phyloP scores from a whole-genome alignment of 2,888 invertebrate genomes.

The Endomychus coccineus region DNA sequence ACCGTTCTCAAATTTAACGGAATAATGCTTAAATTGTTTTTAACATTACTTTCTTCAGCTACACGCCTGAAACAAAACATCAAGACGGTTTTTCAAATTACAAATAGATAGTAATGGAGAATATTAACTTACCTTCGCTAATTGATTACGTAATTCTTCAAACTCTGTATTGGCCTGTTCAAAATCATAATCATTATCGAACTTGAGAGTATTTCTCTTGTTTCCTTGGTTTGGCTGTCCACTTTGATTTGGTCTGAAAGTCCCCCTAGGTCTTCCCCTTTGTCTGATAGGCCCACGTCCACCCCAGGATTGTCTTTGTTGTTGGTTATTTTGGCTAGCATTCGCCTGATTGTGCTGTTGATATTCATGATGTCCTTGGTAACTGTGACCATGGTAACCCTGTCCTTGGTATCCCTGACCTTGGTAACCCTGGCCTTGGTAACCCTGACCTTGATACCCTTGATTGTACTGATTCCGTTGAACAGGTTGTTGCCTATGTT shows the following conservation, averaged over 20 bases:
- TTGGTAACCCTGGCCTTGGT: too few relatives aligned
- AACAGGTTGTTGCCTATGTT: too few relatives aligned
- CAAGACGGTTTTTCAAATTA: too few relatives aligned
- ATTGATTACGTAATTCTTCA: constrained; percentile 79
- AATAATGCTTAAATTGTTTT: too few relatives aligned
- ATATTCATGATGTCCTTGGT: constrained; percentile 12
- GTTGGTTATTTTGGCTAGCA: constrained; percentile 33
- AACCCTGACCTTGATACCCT: too few relatives aligned
- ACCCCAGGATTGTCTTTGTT: constrained; percentile 21
- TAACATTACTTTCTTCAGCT: too few relatives aligned
- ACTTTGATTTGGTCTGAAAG: constrained; percentile 23
- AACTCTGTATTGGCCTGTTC: constrained; percentile 98
- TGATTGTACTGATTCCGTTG: constrained; percentile 13
- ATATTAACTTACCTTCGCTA: constrained; percentile 59
- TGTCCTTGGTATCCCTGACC: too few relatives aligned
- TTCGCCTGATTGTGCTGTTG: constrained; percentile 24
- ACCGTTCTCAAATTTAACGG: too few relatives aligned
- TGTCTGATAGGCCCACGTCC: constrained; percentile 25
- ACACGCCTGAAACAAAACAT: too few relatives aligned
- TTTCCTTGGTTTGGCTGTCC: constrained; percentile 30
- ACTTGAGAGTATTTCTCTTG: constrained; percentile 72
- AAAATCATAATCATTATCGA: constrained; percentile 96
- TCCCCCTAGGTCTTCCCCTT: constrained; percentile 25
- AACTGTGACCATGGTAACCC: too few relatives aligned
- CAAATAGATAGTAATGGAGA: background rate